A percentile compares a stretch with the other conserved stretches of the same genome.
Evolutionary conservation across 53 echinoderm and acorn worm species (phyloP).

Genomic region (Temnopleurus reevesii): DNA sequence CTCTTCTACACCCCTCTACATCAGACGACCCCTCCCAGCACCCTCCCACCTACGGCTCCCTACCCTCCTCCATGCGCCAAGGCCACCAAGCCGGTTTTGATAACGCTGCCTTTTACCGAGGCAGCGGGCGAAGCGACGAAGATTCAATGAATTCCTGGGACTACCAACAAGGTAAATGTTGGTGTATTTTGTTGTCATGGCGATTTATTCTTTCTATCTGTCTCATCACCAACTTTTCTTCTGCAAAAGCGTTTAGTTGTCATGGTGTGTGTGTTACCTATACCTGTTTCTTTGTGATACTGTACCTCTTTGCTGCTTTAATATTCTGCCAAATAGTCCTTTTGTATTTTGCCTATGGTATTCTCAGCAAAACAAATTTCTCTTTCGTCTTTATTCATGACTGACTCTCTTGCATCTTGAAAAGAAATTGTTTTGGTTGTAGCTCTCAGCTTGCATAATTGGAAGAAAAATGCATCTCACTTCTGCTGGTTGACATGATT

Average conservation of each 20-base stretch:
- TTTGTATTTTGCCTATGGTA: neutral
- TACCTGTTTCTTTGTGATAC: neutral
- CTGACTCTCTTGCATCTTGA: neutral
- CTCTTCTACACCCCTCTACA: neutral
- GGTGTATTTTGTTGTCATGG: slow-evolving; percentile 29
- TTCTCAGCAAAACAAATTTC: neutral
- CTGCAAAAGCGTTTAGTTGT: neutral
- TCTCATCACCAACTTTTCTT: neutral
- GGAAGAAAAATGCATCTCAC: neutral
- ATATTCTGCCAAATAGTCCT: neutral
- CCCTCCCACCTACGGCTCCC: neutral
- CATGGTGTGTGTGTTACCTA: neutral
- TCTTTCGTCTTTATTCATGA: neutral
- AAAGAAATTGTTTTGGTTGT: neutral
- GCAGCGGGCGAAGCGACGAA: slow-evolving; percentile 6
- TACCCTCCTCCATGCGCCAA: neutral
- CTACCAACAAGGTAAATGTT: slow-evolving; percentile 17
- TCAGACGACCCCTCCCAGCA: neutral
- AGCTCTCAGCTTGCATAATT: neutral
- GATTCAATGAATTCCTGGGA: slow-evolving; percentile 43
- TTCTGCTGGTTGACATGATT: neutral
- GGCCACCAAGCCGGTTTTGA: neutral
- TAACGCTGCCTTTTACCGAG: slow-evolving; percentile 16
- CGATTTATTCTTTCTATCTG: neutral
- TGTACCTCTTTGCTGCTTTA: neutral